Percentiles rank a stretch among this genome's conserved stretches.
These are phyloP conservation scores for Micrastur ruficollis DNA, from an alignment of 2,797 vertebrate genomes.

Conservation along the genomic window DNA sequence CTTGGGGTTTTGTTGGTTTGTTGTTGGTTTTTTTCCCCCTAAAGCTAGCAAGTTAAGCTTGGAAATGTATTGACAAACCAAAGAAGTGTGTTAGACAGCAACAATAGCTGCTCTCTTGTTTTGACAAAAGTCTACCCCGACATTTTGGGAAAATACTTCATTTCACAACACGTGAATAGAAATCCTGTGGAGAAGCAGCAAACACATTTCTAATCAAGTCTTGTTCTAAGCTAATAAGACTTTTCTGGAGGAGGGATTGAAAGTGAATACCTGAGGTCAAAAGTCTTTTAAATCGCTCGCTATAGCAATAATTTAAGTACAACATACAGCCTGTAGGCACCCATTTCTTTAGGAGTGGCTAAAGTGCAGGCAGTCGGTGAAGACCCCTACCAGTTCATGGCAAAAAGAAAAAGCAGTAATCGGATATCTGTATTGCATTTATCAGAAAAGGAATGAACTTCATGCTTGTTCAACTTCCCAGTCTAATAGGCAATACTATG, in stretches of 20 bases:
- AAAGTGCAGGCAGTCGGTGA: background rate
- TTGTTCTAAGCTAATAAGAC: background rate
- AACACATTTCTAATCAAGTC: background rate
- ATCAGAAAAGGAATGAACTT: background rate
- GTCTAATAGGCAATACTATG: background rate
- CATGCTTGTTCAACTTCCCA: background rate
- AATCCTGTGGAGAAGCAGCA: background rate
- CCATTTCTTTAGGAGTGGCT: background rate
- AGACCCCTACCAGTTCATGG: background rate
- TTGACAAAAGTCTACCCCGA: background rate
- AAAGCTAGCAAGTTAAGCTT: background rate
- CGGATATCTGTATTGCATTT: background rate
- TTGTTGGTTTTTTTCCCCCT: background rate
- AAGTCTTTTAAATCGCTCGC: constrained; percentile 8
- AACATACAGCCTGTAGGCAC: background rate
- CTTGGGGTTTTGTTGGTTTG: background rate
- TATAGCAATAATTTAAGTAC: constrained; percentile 5
- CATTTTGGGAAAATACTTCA: background rate
- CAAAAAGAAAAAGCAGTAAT: background rate
- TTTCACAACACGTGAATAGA: background rate
- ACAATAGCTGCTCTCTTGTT: background rate
- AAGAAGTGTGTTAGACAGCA: background rate
- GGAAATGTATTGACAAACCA: background rate
- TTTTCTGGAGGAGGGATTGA: background rate
- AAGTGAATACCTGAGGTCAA: background rate